Evolutionary conservation across 2,888 invertebrate genomes (phyloP).

Genomic region (Tipula unca): DNA sequence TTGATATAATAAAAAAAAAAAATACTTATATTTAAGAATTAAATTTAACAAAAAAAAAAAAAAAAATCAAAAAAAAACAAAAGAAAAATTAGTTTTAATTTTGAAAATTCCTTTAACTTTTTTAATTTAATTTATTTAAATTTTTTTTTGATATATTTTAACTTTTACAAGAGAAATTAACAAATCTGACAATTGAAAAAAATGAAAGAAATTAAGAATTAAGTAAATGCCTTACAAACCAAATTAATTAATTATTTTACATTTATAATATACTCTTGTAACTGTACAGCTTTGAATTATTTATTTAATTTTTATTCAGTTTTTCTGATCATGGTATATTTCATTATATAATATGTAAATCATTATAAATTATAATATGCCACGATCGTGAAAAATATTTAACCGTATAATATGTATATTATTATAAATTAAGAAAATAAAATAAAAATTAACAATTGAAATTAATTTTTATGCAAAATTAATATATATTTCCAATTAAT

Average conservation of each 20-base stretch:
- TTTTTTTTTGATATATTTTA: neutral
- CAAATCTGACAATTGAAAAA: neutral
- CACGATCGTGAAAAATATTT: neutral
- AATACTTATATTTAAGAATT: conserved; percentile 8
- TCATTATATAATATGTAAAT: neutral
- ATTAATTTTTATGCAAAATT: neutral
- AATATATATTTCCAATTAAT: neutral
- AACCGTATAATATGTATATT: neutral
- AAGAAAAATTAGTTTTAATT: neutral
- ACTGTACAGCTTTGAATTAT: neutral
- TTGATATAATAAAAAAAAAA: conserved; percentile 10
- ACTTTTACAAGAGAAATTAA: neutral
- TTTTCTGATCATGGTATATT: neutral
- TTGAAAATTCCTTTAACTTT: neutral
- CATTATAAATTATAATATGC: neutral
- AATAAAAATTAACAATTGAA: neutral
- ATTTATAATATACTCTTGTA: neutral
- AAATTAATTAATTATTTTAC: conserved; percentile 1
- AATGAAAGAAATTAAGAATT: neutral
- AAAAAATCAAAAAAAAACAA: neutral
- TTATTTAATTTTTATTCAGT: neutral
- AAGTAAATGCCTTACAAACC: conserved; percentile 1
- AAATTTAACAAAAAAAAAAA: neutral
- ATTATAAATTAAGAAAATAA: neutral
- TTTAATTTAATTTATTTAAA: neutral